Percentiles rank a stretch among this genome's conserved stretches.
Conservation (phyloP, 2,888 invertebrate species). For the Trisateles emortualis region DNA sequence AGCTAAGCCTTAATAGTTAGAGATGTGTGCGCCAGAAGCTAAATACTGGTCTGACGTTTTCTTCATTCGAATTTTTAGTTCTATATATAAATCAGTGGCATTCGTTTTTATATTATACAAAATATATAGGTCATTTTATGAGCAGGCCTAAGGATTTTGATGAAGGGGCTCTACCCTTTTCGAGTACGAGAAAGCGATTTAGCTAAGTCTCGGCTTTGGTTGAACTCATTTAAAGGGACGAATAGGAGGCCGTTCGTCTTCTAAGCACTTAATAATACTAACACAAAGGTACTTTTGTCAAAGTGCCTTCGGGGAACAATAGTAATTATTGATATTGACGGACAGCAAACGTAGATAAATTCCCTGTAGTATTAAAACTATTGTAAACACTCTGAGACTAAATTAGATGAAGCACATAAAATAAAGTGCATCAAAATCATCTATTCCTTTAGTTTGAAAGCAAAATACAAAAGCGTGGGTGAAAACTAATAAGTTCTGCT, state of each 20-base stretch:
- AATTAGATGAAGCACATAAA: too few relatives aligned
- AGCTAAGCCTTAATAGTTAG: too few relatives aligned
- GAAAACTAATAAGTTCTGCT: conserved; percentile 22
- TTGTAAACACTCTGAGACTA: too few relatives aligned
- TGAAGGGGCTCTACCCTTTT: conserved; percentile 34
- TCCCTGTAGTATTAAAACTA: neutral
- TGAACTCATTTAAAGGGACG: conserved; percentile 41
- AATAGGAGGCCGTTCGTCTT: conserved; percentile 30
- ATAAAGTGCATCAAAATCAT: too few relatives aligned
- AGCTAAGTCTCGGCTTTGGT: conserved; percentile 32
- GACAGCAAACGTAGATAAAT: neutral
- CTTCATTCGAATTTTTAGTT: too few relatives aligned
- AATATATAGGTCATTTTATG: conserved; percentile 23
- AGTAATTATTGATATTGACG: conserved; percentile 4
- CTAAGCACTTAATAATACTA: conserved; percentile 30
- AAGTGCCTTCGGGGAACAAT: conserved; percentile 14
- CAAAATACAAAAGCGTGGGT: conserved; percentile 10
- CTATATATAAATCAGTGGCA: too few relatives aligned
- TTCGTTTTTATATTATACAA: too few relatives aligned
- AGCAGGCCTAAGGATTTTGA: conserved; percentile 27
- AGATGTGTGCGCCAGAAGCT: too few relatives aligned
- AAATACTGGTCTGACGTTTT: too few relatives aligned
- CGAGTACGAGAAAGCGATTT: conserved; percentile 34
- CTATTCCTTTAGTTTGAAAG: too few relatives aligned
- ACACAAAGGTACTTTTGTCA: conserved; percentile 21